Evolutionary conservation across 30 jellyfish, hydroid and myxozoan genomes (phyloP).

Genomic region (Pelagia noctiluca): DNA sequence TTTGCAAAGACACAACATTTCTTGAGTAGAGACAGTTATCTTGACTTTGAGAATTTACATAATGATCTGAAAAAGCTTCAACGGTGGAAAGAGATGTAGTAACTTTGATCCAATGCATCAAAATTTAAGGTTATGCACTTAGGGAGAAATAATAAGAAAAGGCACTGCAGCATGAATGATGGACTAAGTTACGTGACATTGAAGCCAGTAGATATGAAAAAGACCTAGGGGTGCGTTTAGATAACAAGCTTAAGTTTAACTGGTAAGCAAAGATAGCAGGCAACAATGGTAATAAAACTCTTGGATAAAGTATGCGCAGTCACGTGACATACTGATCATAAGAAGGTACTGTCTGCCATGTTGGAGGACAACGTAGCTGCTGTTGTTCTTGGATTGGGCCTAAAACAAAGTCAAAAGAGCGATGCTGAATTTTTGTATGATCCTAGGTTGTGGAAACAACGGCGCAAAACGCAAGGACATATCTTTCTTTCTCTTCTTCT

Average conservation of each 20-base stretch:
- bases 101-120: slow-evolving; percentile 35
- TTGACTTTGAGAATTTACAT: slow-evolving; percentile 20
- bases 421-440: slow-evolving; percentile 2
- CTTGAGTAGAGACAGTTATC: slow-evolving; percentile 28
- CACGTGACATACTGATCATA: not conserved
- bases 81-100: slow-evolving; percentile 28
- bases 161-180: not conserved
- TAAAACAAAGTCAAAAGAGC: slow-evolving; percentile 8
- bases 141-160: slow-evolving; percentile 17
- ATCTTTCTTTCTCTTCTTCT: too few relatives aligned
- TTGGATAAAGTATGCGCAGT: too few relatives aligned
- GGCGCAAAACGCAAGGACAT: slow-evolving; percentile 1
- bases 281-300: slow-evolving; percentile 22
- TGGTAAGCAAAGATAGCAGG: slow-evolving; percentile 21
- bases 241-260: slow-evolving; percentile 15
- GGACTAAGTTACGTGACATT: slow-evolving; percentile 20
- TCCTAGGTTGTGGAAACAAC: slow-evolving; percentile 12
- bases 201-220: slow-evolving; percentile 13
- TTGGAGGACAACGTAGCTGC: slow-evolving; percentile 12
- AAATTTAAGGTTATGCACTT: slow-evolving; percentile 9
- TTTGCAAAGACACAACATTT: slow-evolving; percentile 34
- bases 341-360: slow-evolving; percentile 21
- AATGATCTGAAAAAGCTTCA: slow-evolving; percentile 41
- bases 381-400: slow-evolving; percentile 13
- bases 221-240: slow-evolving; percentile 45